Evolutionary conservation across 2,797 vertebrate genomes (phyloP), one percentile per base, ranked within the genome.

Genomic region (Trichosurus vulpecula): DNA sequence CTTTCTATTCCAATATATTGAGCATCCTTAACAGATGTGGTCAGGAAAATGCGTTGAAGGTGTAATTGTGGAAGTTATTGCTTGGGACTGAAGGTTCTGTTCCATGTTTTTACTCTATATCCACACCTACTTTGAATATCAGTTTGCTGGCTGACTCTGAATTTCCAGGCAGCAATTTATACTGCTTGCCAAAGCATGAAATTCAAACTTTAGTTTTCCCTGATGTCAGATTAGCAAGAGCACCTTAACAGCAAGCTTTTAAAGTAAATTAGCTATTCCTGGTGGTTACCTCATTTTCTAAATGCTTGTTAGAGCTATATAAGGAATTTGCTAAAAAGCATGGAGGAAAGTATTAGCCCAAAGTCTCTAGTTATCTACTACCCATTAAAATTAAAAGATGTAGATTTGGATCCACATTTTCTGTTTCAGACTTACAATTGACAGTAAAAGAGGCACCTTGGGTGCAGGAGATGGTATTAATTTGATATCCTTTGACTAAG

Each of bases 161-260:
- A 95, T 95, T 97, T 97, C 92, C 90, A 93, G 97, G 96, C 95
- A 92, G 90, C 89, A 61, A 81, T 54, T 97, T 97, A 97, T 96
- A 98, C 96, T 97, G 95, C 96, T 97, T 98, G 98, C 91, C 97
- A 98, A 94, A 96, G 96, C 93, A 94, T 97, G 93, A 98, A 98
- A 97, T 87, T 97, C 95, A 95, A 97, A 95, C 57, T 90, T 16
- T 2, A 12, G 8, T 94, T 98, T 98, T 92, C 53, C 74, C 91
- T 96, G 95, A 93, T 94, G 94, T 96, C 97, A 95, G 97, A 97
- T 98, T 98, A 66, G 8, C 52, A 96, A 97, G 31, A 92, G 8
- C 52, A 90, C 95, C 93, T 95, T 96, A 96, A 97, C 95, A 95
- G 90, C 27, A 25, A 95, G 90, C 13, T 98, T 97, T 98, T 97